Evolutionary conservation across 2,888 invertebrate genomes (phyloP), one percentile per base, ranked within the genome.

Genomic region (Zygogramma bicolorata): DNA sequence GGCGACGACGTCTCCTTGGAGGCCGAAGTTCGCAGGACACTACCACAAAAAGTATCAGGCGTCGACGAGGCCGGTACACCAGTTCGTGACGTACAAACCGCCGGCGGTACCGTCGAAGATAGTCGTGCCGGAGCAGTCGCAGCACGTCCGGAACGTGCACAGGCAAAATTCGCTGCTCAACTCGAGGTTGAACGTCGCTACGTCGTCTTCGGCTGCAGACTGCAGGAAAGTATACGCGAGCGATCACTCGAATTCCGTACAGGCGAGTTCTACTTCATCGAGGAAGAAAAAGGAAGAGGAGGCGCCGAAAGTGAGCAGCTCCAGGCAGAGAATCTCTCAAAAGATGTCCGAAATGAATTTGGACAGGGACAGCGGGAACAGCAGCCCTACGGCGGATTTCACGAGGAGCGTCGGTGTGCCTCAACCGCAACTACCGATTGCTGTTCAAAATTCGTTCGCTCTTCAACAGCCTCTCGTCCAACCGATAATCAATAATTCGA

Each of bases 331-430:
- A 38, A 73, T 85, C 4, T 75, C 73, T 0, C 75, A 78, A 61
- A 80, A 78, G 66, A 84, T 85, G 82, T 80, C 80, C 0, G 81
- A 82, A 46, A 66, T 82, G 1, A 81, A 65, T 40, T 13, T 82
- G 49, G 83, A 84, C 0, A 77, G 80, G 49, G 83, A 83, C 65
- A 82, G 83, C 62, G 82, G 83, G 0, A 83, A 80, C 34, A 81
- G 83, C 70, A 84, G 84, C 62, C 83, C 84, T 1, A 46, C 46
- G 2, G 46, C 29, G 1, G 63, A 63, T 25, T 31, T 18, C 34
- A 27, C 63, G 15, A 53, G 58, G 81, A 81, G 10, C 62, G 65
- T 25, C 10, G 25, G n/a, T 34, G 22, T 40, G 20, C 22, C 38
- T n/a, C 61, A 10, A 22, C 20, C n/a, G 3, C 38, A 25, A 38